These are phyloP conservation scores for Amazona ochrocephala DNA, from an alignment of 2,797 vertebrate species.

Conservation along the genomic window DNA sequence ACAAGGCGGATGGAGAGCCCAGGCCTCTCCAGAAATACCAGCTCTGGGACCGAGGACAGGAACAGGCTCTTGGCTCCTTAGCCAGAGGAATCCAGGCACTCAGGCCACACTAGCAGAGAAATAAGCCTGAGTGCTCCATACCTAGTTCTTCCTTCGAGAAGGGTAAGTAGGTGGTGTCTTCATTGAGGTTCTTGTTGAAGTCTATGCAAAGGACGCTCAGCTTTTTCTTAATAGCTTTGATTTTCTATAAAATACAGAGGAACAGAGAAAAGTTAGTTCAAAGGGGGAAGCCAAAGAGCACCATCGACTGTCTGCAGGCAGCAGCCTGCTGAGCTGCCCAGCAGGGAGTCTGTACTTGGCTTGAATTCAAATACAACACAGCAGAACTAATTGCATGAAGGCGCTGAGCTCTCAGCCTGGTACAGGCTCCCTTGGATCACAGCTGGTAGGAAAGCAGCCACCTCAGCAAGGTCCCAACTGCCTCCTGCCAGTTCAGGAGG, in stretches of 20 bases:
- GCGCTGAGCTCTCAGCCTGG: not conserved
- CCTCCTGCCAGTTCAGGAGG: not conserved
- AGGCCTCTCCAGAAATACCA: not conserved
- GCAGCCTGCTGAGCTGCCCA: not conserved
- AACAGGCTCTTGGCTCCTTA: not conserved
- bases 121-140: not conserved
- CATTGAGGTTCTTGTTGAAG: slow-evolving; percentile 97
- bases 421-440: not conserved
- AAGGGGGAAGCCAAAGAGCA: not conserved
- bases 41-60: not conserved
- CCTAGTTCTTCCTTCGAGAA: slow-evolving; percentile 91
- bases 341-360: not conserved
- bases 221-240: slow-evolving; percentile 94
- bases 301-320: fast-evolving
- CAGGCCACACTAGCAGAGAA: not conserved
- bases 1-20: not conserved
- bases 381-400: not conserved
- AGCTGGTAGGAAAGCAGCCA: not conserved
- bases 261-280: not conserved
- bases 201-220: slow-evolving; percentile 92
- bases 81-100: not conserved
- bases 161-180: slow-evolving; percentile 89
- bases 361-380: not conserved
- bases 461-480: slow-evolving; percentile 16
- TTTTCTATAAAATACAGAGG: slow-evolving; percentile 79